Conservation (phyloP, 2,797 vertebrate species). For the Gorsachius magnificus region DNA sequence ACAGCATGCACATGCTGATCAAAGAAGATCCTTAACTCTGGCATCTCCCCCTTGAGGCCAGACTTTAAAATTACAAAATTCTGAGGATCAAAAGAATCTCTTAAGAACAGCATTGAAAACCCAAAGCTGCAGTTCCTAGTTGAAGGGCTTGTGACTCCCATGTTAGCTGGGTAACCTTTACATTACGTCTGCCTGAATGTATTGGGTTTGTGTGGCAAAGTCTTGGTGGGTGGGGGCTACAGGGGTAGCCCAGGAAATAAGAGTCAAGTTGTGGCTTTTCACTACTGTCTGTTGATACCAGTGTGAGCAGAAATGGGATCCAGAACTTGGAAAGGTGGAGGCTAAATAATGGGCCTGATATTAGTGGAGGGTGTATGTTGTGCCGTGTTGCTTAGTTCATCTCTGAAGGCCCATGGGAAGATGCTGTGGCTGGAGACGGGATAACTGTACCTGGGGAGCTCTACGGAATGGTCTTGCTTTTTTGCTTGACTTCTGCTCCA, state of each 20-base stretch:
- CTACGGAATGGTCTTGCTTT: neutral
- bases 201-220: no score
- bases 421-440: neutral
- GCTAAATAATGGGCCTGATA: neutral
- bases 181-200: neutral
- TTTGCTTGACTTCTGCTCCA: neutral
- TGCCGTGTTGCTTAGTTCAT: neutral
- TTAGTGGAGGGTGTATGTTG: neutral
- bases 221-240: no score
- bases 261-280: neutral
- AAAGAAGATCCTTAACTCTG: constrained; percentile 57
- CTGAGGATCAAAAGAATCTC: neutral
- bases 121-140: neutral
- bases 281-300: neutral
- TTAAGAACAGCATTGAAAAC: neutral
- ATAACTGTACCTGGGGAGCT: neutral
- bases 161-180: neutral
- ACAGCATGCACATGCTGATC: neutral
- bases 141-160: neutral
- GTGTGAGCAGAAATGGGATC: neutral
- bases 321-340: neutral
- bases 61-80: constrained; percentile 55
- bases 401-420: neutral
- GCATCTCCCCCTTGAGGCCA: constrained; percentile 70
- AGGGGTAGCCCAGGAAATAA: neutral